These are phyloP conservation scores for Biston betularia DNA, from an alignment of 2,888 invertebrate genomes.

Conservation along the genomic window DNA sequence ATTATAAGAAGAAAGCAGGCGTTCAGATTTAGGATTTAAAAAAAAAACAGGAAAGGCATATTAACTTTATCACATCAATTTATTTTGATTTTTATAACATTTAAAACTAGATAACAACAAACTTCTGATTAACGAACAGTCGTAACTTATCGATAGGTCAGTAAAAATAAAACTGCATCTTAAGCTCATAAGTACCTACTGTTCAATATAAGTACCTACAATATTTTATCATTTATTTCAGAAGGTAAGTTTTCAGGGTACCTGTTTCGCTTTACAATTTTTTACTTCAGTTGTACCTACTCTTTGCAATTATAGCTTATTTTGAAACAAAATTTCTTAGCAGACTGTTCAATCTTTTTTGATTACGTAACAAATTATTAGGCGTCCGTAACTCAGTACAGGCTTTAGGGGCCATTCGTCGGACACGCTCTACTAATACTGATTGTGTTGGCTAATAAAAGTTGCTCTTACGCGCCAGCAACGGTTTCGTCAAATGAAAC, in stretches of 20 bases:
- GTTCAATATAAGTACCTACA: background rate
- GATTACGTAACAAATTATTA: constrained; percentile 72
- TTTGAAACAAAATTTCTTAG: constrained; percentile 39
- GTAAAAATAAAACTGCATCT: constrained; percentile 8
- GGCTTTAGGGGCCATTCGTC: constrained; percentile 71
- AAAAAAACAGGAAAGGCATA: constrained; percentile 23
- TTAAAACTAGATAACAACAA: constrained; percentile 84
- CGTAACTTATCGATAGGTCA: constrained; percentile 17
- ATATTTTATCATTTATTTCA: constrained; percentile 9
- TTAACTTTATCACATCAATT: constrained; percentile 49
- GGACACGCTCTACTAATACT: constrained; percentile 80
- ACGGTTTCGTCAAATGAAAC: constrained; percentile 87
- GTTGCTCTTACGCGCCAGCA: constrained; percentile 73
- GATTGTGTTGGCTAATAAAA: constrained; percentile 70
- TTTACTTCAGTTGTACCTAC: constrained; percentile 1
- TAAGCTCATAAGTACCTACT: background rate
- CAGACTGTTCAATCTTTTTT: constrained; percentile 73
- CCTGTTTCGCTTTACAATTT: background rate
- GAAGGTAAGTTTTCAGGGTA: constrained; percentile 8
- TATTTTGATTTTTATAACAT: constrained; percentile 59
- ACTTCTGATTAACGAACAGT: constrained; percentile 56
- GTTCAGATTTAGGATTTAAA: background rate
- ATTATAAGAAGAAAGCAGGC: background rate
- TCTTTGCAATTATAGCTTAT: constrained; percentile 17
- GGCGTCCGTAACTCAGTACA: constrained; percentile 63